Percentiles rank a stretch among this genome's conserved stretches.
These are phyloP conservation scores for Harpagifer antarcticus DNA, from an alignment of 2,797 vertebrate genomes.

Conservation along the genomic window DNA sequence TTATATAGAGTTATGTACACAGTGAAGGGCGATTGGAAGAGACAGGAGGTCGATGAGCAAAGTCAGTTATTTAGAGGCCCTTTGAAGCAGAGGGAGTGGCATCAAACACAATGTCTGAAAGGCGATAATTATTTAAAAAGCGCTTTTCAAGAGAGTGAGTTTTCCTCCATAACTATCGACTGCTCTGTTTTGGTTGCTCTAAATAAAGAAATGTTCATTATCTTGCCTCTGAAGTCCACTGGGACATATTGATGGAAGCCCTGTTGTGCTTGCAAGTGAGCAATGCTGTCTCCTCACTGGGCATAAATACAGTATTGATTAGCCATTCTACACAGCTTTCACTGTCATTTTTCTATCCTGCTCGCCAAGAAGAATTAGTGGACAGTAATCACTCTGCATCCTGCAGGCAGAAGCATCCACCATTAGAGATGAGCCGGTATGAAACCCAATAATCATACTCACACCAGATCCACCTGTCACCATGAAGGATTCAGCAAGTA, in stretches of 20 bases:
- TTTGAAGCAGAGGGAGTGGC: conserved; percentile 32
- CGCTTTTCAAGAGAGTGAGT: conserved; percentile 52
- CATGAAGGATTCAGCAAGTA: conserved; percentile 74
- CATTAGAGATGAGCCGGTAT: conserved; percentile 67
- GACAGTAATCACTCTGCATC: conserved; percentile 83
- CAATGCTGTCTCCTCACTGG: conserved; percentile 77
- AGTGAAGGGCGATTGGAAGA: background rate
- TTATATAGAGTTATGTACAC: background rate
- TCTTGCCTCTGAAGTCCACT: conserved; percentile 64
- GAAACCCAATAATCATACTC: conserved; percentile 70
- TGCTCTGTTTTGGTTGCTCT: conserved; percentile 73
- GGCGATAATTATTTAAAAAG: conserved; percentile 66
- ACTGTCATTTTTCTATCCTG: conserved; percentile 80
- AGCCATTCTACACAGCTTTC: conserved; percentile 77
- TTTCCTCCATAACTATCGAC: conserved; percentile 66
- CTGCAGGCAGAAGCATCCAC: conserved; percentile 75
- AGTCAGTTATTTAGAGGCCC: conserved; percentile 44
- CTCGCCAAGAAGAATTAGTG: conserved; percentile 75
- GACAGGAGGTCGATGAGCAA: no score
- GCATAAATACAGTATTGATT: conserved; percentile 88
- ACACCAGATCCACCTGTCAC: conserved; percentile 64
- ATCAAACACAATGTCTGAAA: conserved; percentile 44
- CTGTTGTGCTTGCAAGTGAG: conserved; percentile 78
- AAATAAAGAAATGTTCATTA: conserved; percentile 81
- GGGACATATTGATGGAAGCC: conserved; percentile 73